Evolutionary conservation across 1,140 invertebrate genomes (phyloP).

Genomic region (Diploscapter pachys): DNA sequence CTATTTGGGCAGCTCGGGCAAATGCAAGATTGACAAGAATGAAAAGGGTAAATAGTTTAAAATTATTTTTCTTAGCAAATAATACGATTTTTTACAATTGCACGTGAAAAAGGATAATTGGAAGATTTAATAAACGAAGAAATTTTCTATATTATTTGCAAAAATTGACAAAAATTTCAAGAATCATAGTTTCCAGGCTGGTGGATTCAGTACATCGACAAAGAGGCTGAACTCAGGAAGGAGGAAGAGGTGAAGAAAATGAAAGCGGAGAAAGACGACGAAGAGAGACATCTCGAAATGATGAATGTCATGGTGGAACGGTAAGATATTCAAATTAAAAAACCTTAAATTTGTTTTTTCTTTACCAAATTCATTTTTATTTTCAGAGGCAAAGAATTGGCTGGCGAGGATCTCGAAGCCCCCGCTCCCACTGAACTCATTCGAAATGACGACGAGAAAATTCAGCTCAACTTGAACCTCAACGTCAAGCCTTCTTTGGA

Average conservation of each 20-base stretch:
- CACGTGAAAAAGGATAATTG: background rate
- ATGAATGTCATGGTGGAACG: slow-evolving; percentile 49
- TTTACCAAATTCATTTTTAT: slow-evolving; percentile 1
- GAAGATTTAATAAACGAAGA: slow-evolving; percentile 3
- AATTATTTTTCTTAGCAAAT: background rate
- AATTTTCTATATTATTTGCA: too few species aligned
- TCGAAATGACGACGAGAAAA: slow-evolving; percentile 37
- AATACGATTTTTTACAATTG: background rate
- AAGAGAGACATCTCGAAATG: slow-evolving; percentile 52
- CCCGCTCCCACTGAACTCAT: slow-evolving; percentile 38
- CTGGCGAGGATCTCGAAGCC: slow-evolving; percentile 9
- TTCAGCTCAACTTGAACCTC: slow-evolving; percentile 25
- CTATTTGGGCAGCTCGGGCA: slow-evolving; percentile 77
- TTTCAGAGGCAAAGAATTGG: slow-evolving; percentile 34
- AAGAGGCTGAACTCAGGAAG: slow-evolving; percentile 66
- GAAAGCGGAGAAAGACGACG: slow-evolving; percentile 56
- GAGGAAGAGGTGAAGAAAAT: slow-evolving; percentile 45
- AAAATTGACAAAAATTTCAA: too few species aligned
- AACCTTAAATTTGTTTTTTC: background rate
- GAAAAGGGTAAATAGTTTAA: slow-evolving; percentile 66
- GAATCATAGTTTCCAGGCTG: slow-evolving; percentile 63
- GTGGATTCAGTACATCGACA: slow-evolving; percentile 92
- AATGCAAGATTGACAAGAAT: slow-evolving; percentile 93
- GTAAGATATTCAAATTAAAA: slow-evolving; percentile 4
- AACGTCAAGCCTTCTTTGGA: slow-evolving; percentile 17